Base-by-base conservation (phyloP, 2,888 invertebrate genomes). In the Anthoptus insignis region DNA sequence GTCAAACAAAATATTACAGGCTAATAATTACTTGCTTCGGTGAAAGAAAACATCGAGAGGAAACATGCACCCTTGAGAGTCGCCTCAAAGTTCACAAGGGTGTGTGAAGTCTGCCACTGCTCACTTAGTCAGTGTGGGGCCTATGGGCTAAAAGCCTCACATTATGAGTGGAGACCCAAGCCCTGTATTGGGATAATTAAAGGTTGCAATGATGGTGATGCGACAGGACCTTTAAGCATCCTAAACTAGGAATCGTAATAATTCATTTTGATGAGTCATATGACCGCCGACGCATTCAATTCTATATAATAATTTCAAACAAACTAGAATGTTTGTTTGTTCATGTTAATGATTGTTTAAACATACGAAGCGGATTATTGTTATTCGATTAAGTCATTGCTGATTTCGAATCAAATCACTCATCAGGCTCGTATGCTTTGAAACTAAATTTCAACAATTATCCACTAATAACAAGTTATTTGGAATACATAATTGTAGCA, bases 181-280 rank as follows among this genome's bases (percentile, higher is more conserved):
- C n/a, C n/a, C n/a, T n/a, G n/a, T n/a, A n/a, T n/a, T 27, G 27
- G 5, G 27, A 27, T 5, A 27, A 27, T 27, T 7, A 27, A 7
- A 27, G 27, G 7, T 27, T 5, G 7, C 27, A 27, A 27, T 27
- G 3, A 27, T n/a, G n/a, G n/a, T 27, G 19, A 14, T 42, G 21
- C 19, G 21, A 53, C 14, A 53, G 22, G 13, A 13, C 39, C 32
- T 24, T 61, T 32, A 61, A 11, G 19, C 22, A 54, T n/a, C 11
- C 19, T 47, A 24, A 47, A 47, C 45, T 45, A 45, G 53, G 24
- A 61, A 54, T 61, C 60, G 39, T 53, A 61, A 61, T 61, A 61
- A 45, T 61, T 34, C 45, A 61, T 54, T 53, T 61, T 34, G 53
- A 61, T 61, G 60, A 53, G n/a, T 24, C 19, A 24, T 22, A 47